Conservation (phyloP, 2,113 vertebrate genomes). For the Catharus minimus region DNA sequence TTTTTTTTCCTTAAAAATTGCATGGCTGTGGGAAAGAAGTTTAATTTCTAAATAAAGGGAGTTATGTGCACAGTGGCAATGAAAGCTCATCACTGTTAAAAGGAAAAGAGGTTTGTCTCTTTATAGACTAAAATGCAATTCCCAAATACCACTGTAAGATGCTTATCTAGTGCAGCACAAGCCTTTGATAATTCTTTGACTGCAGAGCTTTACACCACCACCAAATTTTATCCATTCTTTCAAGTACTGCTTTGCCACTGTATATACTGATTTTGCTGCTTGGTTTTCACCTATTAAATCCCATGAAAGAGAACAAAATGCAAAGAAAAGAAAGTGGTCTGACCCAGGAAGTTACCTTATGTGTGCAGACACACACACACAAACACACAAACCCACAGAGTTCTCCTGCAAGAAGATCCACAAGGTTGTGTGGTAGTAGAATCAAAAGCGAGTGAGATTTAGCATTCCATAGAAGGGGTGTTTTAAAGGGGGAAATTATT, state of each 20-base stretch:
- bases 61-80: neutral
- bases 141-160: fast-evolving
- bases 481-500: neutral
- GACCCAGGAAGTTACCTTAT: fast-evolving
- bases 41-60: neutral
- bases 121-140: neutral
- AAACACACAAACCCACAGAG: fast-evolving
- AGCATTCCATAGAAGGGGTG: neutral
- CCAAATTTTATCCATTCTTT: neutral
- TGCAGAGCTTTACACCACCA: neutral
- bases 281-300: neutral
- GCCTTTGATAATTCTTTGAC: neutral
- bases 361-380: too few relatives aligned
- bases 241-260: neutral
- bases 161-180: neutral
- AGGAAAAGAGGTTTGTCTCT: neutral
- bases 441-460: neutral
- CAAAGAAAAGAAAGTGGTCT: neutral
- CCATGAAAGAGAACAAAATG: neutral
- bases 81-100: neutral
- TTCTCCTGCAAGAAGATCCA: neutral
- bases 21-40: neutral
- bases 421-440: neutral
- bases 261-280: neutral
- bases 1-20: neutral